These are phyloP conservation scores for Tursiops truncatus DNA, from an alignment of 2,113 vertebrate species.

Conservation along the genomic window DNA sequence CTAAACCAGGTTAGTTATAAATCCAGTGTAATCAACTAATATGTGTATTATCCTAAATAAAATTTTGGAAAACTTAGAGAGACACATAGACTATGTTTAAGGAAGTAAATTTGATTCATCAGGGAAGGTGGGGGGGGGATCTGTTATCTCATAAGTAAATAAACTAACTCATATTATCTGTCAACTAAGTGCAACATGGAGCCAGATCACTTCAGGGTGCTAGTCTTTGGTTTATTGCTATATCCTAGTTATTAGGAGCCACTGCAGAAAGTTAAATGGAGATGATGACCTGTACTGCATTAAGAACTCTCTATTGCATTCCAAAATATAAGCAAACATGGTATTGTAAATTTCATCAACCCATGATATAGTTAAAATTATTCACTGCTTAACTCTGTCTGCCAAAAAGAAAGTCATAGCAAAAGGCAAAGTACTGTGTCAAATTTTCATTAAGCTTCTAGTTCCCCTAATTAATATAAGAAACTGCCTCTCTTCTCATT, in stretches of 20 bases:
- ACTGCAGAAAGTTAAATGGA: not conserved
- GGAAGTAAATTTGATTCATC: conserved; percentile 42
- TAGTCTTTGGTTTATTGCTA: conserved; percentile 7
- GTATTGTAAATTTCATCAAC: not conserved
- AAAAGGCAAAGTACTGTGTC: conserved; percentile 21
- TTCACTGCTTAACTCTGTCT: conserved; percentile 31
- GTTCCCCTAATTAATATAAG: conserved; percentile 5
- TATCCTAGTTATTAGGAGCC: conserved; percentile 28
- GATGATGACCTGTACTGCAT: not conserved
- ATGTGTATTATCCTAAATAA: conserved; percentile 10
- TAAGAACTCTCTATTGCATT: not conserved
- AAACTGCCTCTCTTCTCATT: conserved; percentile 21
- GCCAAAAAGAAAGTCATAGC: not conserved
- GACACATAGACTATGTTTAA: conserved; percentile 26
- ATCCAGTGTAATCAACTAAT: not conserved
- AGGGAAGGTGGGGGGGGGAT: not conserved
- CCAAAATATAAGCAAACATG: not conserved
- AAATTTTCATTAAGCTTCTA: not conserved
- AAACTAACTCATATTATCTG: not conserved
- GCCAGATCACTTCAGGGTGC: conserved; percentile 18
- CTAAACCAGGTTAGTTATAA: conserved; percentile 42
- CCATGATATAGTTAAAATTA: conserved; percentile 28
- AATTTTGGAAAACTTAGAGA: conserved; percentile 13
- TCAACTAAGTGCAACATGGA: not conserved
- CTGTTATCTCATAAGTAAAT: conserved; percentile 25